Base-by-base conservation (phyloP, 2,113 vertebrate genomes). In the Saiga tatarica region DNA sequence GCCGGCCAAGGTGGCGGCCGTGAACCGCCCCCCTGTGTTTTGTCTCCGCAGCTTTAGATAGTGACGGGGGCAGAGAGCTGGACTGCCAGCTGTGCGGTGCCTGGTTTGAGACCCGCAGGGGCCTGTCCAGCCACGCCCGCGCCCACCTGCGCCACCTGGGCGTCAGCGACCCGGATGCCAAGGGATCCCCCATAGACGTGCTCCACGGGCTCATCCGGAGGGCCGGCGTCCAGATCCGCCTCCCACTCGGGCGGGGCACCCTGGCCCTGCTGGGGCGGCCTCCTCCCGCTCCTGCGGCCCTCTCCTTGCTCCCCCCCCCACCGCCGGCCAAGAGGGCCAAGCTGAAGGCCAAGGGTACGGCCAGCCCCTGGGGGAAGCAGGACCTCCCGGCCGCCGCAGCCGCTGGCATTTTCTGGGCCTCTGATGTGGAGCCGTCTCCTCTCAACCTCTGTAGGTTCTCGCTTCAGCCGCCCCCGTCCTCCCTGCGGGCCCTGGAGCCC, bases 41-140 rank as follows among this genome's bases (percentile, higher is more conserved):
- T 98, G 98, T 98, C 97, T 98, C 96, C 98, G 98, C 99, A 99
- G 99, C 99, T 74, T 98, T 99, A 98, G 99, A 99, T 96, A 99
- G 99, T 97, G 99, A 99, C 97, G 98, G 99, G 97, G 99, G 98
- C 98, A 99, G 99, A 98, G 99, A 99, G 98, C 99, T 99, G 92
- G 99, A 99, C 95, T 99, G 99, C 97, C 99, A 99, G 99, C 99
- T 99, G 98, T 99, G 99, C 2, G 99, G 99, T 47, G 99, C 99
- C 97, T 99, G 99, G 99, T 99, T 99, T 96, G 99, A 99, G 99
- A 99, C 99, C 36, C 99, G 99, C 76, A 99, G 99, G 98, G 99
- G 99, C 95, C 98, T 99, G 60, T 99, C 99, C 94, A 99, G 99
- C 98, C 99, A 99, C 85, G 99, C 99, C 30, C 99, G 99, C 10